These are phyloP conservation scores for Megamerina dolium DNA, from an alignment of 2,888 invertebrate species.

Conservation along the genomic window DNA sequence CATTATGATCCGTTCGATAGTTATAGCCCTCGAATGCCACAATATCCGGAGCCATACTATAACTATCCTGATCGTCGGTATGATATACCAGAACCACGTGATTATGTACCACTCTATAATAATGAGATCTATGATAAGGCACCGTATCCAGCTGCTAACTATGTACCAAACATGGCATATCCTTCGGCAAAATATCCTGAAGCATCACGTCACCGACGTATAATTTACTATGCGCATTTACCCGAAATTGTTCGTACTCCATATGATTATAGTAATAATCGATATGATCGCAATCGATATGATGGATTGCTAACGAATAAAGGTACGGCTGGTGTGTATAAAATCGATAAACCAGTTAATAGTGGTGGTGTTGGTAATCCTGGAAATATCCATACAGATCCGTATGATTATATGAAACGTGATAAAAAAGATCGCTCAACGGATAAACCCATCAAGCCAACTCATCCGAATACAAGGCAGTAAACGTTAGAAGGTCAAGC, in stretches of 20 bases:
- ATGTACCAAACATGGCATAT: slow-evolving; percentile 18
- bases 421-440: slow-evolving; percentile 35
- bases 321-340: slow-evolving; percentile 18
- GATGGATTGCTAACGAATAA: slow-evolving; percentile 19
- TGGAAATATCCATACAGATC: slow-evolving; percentile 17
- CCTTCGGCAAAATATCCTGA: slow-evolving; percentile 26
- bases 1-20: slow-evolving; percentile 47
- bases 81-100: slow-evolving; percentile 42
- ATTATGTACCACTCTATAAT: slow-evolving; percentile 35
- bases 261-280: slow-evolving; percentile 31
- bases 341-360: slow-evolving; percentile 20
- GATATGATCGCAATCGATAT: slow-evolving; percentile 36
- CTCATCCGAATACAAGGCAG: slow-evolving; percentile 15
- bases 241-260: slow-evolving; percentile 62
- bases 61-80: slow-evolving; percentile 46
- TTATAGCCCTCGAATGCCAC: slow-evolving; percentile 43
- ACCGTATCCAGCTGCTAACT: slow-evolving; percentile 18
- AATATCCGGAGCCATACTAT: slow-evolving; percentile 44
- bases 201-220: slow-evolving; percentile 48
- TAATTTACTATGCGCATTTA: slow-evolving; percentile 65
- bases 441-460: slow-evolving; percentile 21
- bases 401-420: slow-evolving; percentile 32
- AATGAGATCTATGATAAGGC: slow-evolving; percentile 45
- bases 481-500: slow-evolving; percentile 4
- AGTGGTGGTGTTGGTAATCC: slow-evolving; percentile 17